Conservation (phyloP, 2,113 vertebrate species). For the Bothrops jararaca region DNA sequence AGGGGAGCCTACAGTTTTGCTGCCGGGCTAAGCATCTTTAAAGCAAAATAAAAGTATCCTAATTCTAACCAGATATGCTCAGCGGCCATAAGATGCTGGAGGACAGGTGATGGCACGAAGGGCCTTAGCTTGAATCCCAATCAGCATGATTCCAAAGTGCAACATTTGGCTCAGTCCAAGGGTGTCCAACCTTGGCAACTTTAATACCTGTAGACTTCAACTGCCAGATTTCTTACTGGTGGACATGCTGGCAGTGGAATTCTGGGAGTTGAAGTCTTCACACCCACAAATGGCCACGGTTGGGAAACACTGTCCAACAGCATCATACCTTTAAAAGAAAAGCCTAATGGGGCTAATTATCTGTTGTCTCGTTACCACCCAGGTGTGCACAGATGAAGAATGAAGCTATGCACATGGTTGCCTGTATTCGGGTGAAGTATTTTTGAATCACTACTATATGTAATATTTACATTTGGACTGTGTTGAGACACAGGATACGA, state of each 20-base stretch:
- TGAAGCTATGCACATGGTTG: conserved; percentile 68
- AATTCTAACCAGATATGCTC: background rate
- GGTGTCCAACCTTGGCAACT: background rate
- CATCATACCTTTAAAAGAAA: background rate
- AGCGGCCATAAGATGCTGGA: too few species aligned
- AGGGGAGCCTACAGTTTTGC: background rate
- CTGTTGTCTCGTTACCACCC: conserved; percentile 6
- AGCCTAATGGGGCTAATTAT: background rate
- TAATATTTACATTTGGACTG: conserved; percentile 78
- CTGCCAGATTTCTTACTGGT: background rate
- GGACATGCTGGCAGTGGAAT: background rate
- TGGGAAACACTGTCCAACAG: background rate
- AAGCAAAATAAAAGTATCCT: background rate
- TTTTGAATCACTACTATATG: conserved; percentile 87
- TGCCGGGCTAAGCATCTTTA: background rate
- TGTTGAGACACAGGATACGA: conserved; percentile 57
- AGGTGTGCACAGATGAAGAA: conserved; percentile 99
- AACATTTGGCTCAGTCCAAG: background rate
- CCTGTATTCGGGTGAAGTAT: conserved; percentile 56
- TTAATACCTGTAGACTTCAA: background rate
- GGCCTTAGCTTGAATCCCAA: background rate
- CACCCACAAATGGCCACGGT: background rate
- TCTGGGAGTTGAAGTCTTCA: background rate
- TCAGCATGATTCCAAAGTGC: background rate
- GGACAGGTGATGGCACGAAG: background rate